These are phyloP conservation scores for Takifugu ocellatus DNA, from an alignment of 2,797 vertebrate species.

Conservation along the genomic window DNA sequence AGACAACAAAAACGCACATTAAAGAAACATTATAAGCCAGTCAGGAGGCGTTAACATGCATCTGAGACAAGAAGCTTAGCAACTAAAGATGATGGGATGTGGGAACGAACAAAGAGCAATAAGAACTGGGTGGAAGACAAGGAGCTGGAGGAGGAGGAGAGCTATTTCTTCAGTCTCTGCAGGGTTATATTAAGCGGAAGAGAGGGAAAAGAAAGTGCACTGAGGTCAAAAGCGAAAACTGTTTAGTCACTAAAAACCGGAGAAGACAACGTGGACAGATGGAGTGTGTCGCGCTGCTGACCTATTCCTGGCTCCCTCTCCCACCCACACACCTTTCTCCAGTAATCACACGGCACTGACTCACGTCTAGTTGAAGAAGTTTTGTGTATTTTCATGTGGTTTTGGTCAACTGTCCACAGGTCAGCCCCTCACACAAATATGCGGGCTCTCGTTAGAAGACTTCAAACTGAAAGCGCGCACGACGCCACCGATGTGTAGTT, in stretches of 20 bases:
- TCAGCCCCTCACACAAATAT: conserved; percentile 23
- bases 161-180: conserved; percentile 34
- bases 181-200: conserved; percentile 28
- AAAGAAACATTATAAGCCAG: conserved; percentile 30
- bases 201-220: conserved; percentile 32
- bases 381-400: conserved; percentile 71
- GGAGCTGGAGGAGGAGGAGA: conserved; percentile 23
- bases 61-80: conserved; percentile 16
- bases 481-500: conserved; percentile 15
- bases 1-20: conserved; percentile 17
- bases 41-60: conserved; percentile 22
- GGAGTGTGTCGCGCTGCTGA: conserved; percentile 53
- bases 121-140: conserved; percentile 28
- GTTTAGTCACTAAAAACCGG: conserved; percentile 38
- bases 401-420: conserved; percentile 52
- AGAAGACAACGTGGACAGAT: conserved; percentile 41
- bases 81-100: conserved; percentile 35
- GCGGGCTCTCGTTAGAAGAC: conserved; percentile 23
- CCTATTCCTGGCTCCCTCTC: conserved; percentile 34
- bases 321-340: conserved; percentile 39
- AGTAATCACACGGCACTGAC: conserved; percentile 55
- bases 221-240: conserved; percentile 48
- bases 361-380: conserved; percentile 68
- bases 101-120: conserved; percentile 38
- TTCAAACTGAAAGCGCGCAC: conserved; percentile 28